These are phyloP conservation scores for Netelia fuscicornis DNA, from an alignment of 2,888 invertebrate species.

Conservation along the genomic window DNA sequence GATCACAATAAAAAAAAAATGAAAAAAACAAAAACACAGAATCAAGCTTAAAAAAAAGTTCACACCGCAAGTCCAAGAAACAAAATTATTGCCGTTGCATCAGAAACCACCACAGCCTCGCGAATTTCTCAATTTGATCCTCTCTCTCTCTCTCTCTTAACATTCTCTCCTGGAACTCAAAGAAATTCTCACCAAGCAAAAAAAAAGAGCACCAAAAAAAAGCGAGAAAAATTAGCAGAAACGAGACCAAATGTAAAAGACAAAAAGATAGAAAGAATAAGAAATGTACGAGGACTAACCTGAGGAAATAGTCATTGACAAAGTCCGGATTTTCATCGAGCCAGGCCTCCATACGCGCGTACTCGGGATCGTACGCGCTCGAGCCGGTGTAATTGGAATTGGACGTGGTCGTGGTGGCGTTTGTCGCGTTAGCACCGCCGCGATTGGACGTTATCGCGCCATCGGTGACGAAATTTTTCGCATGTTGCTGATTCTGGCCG, in stretches of 20 bases:
- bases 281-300: conserved; percentile 86
- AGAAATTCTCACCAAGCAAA: not conserved
- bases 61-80: too few relatives aligned
- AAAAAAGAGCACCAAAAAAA: not conserved
- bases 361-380: conserved; percentile 92
- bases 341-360: conserved; percentile 97
- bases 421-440: conserved; percentile 83
- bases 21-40: too few relatives aligned
- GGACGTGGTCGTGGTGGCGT: conserved; percentile 74
- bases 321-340: conserved; percentile 98
- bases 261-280: not conserved
- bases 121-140: too few relatives aligned
- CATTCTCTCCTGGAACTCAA: not conserved
- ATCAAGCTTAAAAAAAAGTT: too few relatives aligned
- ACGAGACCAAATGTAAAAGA: too few relatives aligned
- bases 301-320: conserved; percentile 97
- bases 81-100: too few relatives aligned
- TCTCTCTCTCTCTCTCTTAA: too few relatives aligned
- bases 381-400: conserved; percentile 76
- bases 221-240: not conserved
- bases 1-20: too few relatives aligned
- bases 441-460: conserved; percentile 68
- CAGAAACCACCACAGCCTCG: too few relatives aligned
- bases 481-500: conserved; percentile 78
- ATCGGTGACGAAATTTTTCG: conserved; percentile 69